These are phyloP conservation scores for Allophyes oxyacanthae DNA, from an alignment of 2,888 invertebrate species.

Conservation along the genomic window DNA sequence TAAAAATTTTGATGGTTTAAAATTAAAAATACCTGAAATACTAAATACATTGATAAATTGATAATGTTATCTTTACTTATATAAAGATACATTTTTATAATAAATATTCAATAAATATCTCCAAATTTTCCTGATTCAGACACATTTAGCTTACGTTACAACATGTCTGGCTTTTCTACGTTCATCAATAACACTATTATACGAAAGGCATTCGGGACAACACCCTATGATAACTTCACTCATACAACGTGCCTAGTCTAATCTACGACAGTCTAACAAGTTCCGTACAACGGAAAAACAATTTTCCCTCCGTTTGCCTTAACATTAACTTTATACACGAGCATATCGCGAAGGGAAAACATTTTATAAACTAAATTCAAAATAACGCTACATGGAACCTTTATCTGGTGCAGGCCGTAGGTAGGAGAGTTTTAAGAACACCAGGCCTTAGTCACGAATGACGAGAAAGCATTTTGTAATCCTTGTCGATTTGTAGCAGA, in stretches of 20 bases:
- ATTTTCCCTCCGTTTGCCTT: conserved; percentile 79
- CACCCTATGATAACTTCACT: conserved; percentile 75
- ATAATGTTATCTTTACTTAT: conserved; percentile 22
- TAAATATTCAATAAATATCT: conserved; percentile 35
- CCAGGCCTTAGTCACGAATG: conserved; percentile 40
- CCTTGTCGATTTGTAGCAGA: conserved; percentile 5
- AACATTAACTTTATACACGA: conserved; percentile 79
- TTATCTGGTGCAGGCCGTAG: conserved; percentile 80
- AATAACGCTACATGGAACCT: conserved; percentile 83
- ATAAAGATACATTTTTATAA: conserved; percentile 31
- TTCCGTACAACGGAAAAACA: conserved; percentile 89
- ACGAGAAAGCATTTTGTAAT: conserved; percentile 41
- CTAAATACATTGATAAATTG: conserved; percentile 27
- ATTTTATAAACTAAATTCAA: conserved; percentile 73
- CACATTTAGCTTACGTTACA: conserved; percentile 21
- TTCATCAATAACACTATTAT: neutral
- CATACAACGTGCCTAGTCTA: conserved; percentile 84
- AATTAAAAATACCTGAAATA: conserved; percentile 3
- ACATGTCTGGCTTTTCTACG: neutral
- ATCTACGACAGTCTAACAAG: conserved; percentile 87
- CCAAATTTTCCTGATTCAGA: conserved; percentile 21
- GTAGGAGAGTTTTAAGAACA: conserved; percentile 45
- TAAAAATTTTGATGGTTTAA: conserved; percentile 2
- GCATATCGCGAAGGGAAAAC: conserved; percentile 77
- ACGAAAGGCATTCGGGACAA: conserved; percentile 70